These are phyloP conservation scores for Styela plicata DNA, from an alignment of 23 tunicate species.

Conservation along the genomic window DNA sequence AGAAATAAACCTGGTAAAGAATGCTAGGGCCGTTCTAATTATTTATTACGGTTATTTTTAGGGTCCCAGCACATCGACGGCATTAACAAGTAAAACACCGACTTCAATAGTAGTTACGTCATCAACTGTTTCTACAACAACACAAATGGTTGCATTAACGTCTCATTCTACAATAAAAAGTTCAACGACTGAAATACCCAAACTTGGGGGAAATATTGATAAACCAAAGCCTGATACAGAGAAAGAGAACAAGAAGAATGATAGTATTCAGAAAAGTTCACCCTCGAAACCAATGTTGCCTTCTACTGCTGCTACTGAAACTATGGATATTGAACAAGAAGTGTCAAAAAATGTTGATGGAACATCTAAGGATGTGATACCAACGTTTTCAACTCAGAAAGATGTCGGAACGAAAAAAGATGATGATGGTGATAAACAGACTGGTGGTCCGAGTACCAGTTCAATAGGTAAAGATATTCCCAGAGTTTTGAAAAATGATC, in stretches of 20 bases:
- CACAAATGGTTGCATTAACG: background rate
- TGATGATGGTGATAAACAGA: too few relatives aligned
- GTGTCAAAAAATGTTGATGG: too few relatives aligned
- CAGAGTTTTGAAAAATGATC: background rate
- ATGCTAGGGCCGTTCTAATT: too few relatives aligned
- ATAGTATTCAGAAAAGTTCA: too few relatives aligned
- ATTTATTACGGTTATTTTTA: too few relatives aligned
- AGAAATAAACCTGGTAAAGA: too few relatives aligned
- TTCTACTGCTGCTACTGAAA: background rate
- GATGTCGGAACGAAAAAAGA: too few relatives aligned
- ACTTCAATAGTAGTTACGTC: background rate
- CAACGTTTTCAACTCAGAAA: too few relatives aligned
- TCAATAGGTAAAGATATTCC: background rate
- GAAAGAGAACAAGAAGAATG: background rate
- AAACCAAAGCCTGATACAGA: background rate
- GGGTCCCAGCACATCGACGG: background rate
- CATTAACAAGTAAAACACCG: background rate
- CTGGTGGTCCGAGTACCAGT: background rate
- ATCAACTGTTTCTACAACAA: background rate
- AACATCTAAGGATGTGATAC: too few relatives aligned
- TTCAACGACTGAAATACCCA: background rate
- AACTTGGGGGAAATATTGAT: background rate
- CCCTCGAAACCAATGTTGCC: too few relatives aligned
- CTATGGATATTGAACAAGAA: slow-evolving; percentile 12
- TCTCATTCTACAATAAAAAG: background rate